Percentiles rank a stretch among this genome's conserved stretches.
Evolutionary conservation across 2,797 vertebrate species (phyloP).

Genomic region (Galagoides demidoff): DNA sequence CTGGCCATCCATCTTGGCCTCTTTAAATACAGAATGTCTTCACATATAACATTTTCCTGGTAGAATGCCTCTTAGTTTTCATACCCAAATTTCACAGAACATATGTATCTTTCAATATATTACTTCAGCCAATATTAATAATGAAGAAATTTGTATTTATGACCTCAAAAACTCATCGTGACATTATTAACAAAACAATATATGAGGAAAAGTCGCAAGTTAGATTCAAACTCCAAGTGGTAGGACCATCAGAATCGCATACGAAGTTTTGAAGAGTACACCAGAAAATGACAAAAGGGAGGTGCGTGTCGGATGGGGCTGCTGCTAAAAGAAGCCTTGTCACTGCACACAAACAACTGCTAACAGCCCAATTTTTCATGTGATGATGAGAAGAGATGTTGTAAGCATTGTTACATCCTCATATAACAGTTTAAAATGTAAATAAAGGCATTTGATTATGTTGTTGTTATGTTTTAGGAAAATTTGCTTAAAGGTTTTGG

Average conservation of each 20-base stretch:
- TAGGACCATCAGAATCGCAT: not conserved
- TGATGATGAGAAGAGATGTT: not conserved
- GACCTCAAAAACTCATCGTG: conserved; percentile 17
- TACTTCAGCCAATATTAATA: conserved; percentile 1
- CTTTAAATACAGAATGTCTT: conserved; percentile 1
- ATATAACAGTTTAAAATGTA: not conserved
- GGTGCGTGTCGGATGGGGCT: not conserved
- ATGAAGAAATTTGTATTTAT: not conserved
- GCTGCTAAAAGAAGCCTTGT: not conserved
- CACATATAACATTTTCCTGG: not conserved
- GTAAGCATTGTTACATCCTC: not conserved
- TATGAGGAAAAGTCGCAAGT: not conserved
- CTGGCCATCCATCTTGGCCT: not conserved
- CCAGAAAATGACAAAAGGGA: not conserved
- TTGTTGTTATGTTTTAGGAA: not conserved
- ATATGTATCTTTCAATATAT: conserved; percentile 1
- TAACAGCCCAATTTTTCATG: not conserved
- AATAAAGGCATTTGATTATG: not conserved
- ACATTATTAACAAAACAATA: conserved; percentile 26
- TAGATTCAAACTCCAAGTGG: not conserved
- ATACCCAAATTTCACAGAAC: conserved; percentile 12
- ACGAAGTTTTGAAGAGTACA: not conserved
- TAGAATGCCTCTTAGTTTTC: conserved; percentile 8
- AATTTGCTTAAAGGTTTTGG: not conserved
- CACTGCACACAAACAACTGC: not conserved